Evolutionary conservation across 2,113 vertebrate genomes (phyloP).

Genomic region (Mungos mungo): DNA sequence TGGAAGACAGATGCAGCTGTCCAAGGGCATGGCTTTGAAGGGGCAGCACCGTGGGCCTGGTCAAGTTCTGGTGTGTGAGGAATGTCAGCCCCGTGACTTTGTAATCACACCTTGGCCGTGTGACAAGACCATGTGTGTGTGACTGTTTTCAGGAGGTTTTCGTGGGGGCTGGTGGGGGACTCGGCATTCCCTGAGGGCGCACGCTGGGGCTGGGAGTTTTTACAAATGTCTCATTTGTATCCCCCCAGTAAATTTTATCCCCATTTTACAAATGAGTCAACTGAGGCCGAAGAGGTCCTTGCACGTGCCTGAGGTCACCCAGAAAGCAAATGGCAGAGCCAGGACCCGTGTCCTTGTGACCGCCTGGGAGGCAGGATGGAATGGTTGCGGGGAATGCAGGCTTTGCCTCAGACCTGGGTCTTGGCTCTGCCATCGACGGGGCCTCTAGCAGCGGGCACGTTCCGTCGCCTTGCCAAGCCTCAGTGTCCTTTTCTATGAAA

Average conservation of each 20-base stretch:
- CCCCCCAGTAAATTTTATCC: neutral
- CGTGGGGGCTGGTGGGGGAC: no score
- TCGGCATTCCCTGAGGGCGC: neutral
- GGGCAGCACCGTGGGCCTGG: rapidly evolving
- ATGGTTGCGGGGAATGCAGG: rapidly evolving
- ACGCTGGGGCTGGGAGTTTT: neutral
- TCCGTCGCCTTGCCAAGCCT: neutral
- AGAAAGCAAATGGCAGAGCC: neutral
- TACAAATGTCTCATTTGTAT: neutral
- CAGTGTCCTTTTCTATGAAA: constrained; percentile 54
- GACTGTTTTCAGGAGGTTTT: neutral
- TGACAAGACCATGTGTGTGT: neutral
- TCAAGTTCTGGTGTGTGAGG: neutral
- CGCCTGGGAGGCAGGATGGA: neutral
- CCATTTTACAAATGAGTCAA: neutral
- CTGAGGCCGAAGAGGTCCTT: neutral
- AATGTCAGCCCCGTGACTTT: constrained; percentile 9
- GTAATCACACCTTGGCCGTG: neutral
- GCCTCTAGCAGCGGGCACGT: neutral
- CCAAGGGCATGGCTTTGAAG: neutral
- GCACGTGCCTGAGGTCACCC: neutral
- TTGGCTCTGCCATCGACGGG: rapidly evolving
- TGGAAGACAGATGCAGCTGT: neutral
- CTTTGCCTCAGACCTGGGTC: neutral
- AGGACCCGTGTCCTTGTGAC: neutral